Evolutionary conservation across 1,140 invertebrate species (phyloP), one percentile per base, ranked within the genome.

Genomic region (Hypsibius dujardini): DNA sequence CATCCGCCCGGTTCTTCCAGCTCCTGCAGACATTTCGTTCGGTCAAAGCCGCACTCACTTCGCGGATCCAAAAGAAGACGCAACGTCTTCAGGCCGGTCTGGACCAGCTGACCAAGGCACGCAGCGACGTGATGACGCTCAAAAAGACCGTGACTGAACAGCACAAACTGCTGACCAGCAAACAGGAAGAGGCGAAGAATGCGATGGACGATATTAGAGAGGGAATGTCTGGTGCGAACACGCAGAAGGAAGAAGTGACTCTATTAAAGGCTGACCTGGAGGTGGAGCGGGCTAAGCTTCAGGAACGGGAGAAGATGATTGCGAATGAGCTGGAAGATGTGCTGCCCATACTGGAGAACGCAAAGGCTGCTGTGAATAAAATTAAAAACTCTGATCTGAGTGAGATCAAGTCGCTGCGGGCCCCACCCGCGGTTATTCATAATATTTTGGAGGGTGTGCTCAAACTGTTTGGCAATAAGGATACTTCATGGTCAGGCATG

Each of bases 401-500:
- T 12, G 96, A 99, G 82, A 93, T 99, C 46, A 84, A 94, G 70
- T 94, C 93, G 0, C 79, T 99, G 46, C 83, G 96, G 74, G 95
- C 95, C 0, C 96, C 96, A 0, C 95, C 96, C 0, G 92, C 96
- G 72, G 85, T 94, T 0, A 95, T 99, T 47, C 82, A 94, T 46
- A 95, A 98, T 77, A 95, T 99, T 74, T 79, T 99, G 1, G 94
- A 99, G 80, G 95, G 92, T 40, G 95, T 99, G 56, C 80, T 99
- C 1, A 82, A 91, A n/a, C 81, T 99, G 3, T 98, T 99, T 94
- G 95, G 95, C 7, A 95, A 93, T 71, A 86, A 89, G 69, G 96
- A 99, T 78, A 98, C 94, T 0, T 97, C 94, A 0, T 99, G 96
- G 96, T 94, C 95, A 76, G 95, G 91, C 75, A 99, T 99, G 95